Evolutionary conservation across 2,797 vertebrate species (phyloP).

Genomic region (Miichthys miiuy): DNA sequence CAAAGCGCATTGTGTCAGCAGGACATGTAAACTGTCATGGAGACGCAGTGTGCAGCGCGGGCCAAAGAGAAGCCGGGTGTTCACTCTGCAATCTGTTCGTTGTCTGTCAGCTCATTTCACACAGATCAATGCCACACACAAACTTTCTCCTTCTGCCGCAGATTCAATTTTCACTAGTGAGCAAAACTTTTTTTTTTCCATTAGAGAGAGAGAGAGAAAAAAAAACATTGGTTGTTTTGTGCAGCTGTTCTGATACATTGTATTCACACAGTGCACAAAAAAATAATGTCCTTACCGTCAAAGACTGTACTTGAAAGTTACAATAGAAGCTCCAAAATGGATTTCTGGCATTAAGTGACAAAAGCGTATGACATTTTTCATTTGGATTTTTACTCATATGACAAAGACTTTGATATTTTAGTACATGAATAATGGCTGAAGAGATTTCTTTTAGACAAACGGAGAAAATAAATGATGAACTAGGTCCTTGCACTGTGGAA

Average conservation of each 20-base stretch:
- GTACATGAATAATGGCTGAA: slow-evolving; percentile 41
- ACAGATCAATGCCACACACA: slow-evolving; percentile 46
- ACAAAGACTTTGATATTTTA: slow-evolving; percentile 46
- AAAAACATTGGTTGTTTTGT: slow-evolving; percentile 21
- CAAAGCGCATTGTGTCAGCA: slow-evolving; percentile 70
- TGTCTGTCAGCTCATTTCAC: slow-evolving; percentile 81
- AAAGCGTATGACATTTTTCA: slow-evolving; percentile 25
- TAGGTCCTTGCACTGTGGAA: slow-evolving; percentile 29
- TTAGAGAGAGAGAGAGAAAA: too few relatives aligned
- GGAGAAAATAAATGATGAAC: slow-evolving; percentile 10
- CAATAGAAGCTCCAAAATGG: slow-evolving; percentile 40
- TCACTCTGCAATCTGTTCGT: slow-evolving; percentile 76
- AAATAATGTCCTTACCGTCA: slow-evolving; percentile 17
- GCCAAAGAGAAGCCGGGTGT: slow-evolving; percentile 70
- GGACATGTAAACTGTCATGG: slow-evolving; percentile 78
- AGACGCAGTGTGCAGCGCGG: slow-evolving; percentile 46
- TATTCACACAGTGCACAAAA: background rate
- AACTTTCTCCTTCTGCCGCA: slow-evolving; percentile 30
- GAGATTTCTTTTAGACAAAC: slow-evolving; percentile 26
- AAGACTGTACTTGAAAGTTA: slow-evolving; percentile 23
- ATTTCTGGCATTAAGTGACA: slow-evolving; percentile 17
- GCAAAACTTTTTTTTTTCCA: slow-evolving; percentile 30
- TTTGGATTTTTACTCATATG: slow-evolving; percentile 45
- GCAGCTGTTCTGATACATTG: slow-evolving; percentile 19
- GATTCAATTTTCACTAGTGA: slow-evolving; percentile 44